These are phyloP conservation scores for cattle (Bos taurus) DNA, from an alignment of 2,113 vertebrate genomes.

Conservation along the genomic window ARS-UCD2.0 NC_037337.1:48049501-48050000, in stretches of 20 bases:
- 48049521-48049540: neutral
- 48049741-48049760: neutral
- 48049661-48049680: neutral
- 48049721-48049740: slow-evolving; percentile 9
- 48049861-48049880: neutral
- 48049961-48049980: neutral
- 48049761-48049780: neutral
- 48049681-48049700: neutral
- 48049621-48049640: neutral
- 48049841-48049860: neutral
- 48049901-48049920: neutral
- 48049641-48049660: neutral
- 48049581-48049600: neutral
- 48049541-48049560: neutral
- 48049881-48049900: neutral
- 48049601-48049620: neutral
- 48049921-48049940: neutral
- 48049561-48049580: neutral
- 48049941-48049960: neutral
- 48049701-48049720: neutral
- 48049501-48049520: neutral
- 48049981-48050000: neutral
- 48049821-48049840: neutral
- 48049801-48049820: neutral
- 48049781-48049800: neutral